These are phyloP conservation scores for Drosophila borborema DNA, from an alignment of 2,888 invertebrate species.

Conservation along the genomic window DNA sequence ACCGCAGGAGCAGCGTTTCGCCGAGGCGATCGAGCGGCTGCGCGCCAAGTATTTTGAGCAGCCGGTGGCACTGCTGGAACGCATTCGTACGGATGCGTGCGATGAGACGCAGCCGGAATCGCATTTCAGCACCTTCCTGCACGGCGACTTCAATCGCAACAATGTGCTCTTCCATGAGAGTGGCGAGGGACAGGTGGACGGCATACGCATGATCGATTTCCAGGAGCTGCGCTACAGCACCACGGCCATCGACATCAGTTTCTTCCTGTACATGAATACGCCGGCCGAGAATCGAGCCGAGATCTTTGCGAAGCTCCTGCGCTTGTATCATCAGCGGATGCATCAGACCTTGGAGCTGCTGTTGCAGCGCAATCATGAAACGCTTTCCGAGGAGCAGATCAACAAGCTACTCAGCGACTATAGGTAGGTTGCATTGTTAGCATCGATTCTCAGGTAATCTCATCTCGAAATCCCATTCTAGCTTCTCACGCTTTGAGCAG, in stretches of 20 bases:
- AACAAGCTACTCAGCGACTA: slow-evolving; percentile 50
- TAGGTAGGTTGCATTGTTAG: slow-evolving; percentile 41
- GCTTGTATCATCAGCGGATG: slow-evolving; percentile 75
- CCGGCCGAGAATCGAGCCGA: slow-evolving; percentile 59
- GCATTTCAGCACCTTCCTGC: slow-evolving; percentile 79
- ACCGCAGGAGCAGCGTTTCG: slow-evolving; percentile 29
- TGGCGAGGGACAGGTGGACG: slow-evolving; percentile 52
- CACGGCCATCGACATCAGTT: slow-evolving; percentile 82
- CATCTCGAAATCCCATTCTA: slow-evolving; percentile 26
- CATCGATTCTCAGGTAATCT: neutral
- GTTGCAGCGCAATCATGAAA: slow-evolving; percentile 56
- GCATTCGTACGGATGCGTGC: slow-evolving; percentile 62
- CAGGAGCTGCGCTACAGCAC: slow-evolving; percentile 83
- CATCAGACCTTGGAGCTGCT: slow-evolving; percentile 68
- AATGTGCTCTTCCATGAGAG: slow-evolving; percentile 83
- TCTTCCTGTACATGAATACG: slow-evolving; percentile 83
- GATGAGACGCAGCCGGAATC: slow-evolving; percentile 61
- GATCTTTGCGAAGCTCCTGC: slow-evolving; percentile 73
- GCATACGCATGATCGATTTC: slow-evolving; percentile 83
- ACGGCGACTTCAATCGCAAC: slow-evolving; percentile 85
- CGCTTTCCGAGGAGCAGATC: slow-evolving; percentile 40
- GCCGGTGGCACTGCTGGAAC: slow-evolving; percentile 79
- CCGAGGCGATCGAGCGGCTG: slow-evolving; percentile 62
- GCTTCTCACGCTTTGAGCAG: slow-evolving; percentile 76
- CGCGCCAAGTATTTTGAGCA: slow-evolving; percentile 71